A percentile compares a stretch with the other conserved stretches of the same genome.
phyloP scores from a whole-genome alignment of 2,113 vertebrate genomes.

The Seriola rivoliana region DNA sequence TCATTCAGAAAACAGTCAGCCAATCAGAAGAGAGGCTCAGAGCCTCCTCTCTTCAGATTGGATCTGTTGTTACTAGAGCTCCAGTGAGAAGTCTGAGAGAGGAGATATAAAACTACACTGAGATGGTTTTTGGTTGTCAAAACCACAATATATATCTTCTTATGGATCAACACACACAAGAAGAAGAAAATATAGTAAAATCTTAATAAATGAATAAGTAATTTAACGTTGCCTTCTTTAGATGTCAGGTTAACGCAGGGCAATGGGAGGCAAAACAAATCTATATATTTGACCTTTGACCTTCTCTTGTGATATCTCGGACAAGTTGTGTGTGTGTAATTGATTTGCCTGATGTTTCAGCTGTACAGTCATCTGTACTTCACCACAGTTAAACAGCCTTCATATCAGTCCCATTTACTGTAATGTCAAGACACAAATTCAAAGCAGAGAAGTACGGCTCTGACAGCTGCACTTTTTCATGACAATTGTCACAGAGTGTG shows the following conservation, averaged over 20 bases:
- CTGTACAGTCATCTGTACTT: background rate
- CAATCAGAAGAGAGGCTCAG: too few relatives aligned
- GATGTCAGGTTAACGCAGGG: background rate
- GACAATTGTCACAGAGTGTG: slow-evolving; percentile 59
- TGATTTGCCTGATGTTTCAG: background rate
- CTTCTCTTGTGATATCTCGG: background rate
- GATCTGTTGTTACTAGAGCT: too few relatives aligned
- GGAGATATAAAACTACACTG: too few relatives aligned
- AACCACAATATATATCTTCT: too few relatives aligned
- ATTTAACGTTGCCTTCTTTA: background rate
- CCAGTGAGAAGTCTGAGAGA: too few relatives aligned
- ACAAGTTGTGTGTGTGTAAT: too few relatives aligned
- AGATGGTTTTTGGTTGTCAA: too few relatives aligned
- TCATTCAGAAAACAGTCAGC: too few relatives aligned
- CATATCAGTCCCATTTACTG: slow-evolving; percentile 41
- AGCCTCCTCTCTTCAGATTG: too few relatives aligned
- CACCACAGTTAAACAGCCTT: slow-evolving; percentile 36
- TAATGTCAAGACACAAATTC: slow-evolving; percentile 61
- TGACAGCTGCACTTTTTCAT: slow-evolving; percentile 60
- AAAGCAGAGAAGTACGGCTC: slow-evolving; percentile 37
- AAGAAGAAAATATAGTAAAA: too few relatives aligned
- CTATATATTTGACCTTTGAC: slow-evolving; percentile 14
- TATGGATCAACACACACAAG: too few relatives aligned
- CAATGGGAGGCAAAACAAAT: background rate
- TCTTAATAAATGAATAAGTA: too few relatives aligned